A percentile compares a stretch with the other conserved stretches of the same genome.
phyloP scores from a whole-genome alignment of 2,113 vertebrate genomes.

The Protomyctophum bolini region DNA sequence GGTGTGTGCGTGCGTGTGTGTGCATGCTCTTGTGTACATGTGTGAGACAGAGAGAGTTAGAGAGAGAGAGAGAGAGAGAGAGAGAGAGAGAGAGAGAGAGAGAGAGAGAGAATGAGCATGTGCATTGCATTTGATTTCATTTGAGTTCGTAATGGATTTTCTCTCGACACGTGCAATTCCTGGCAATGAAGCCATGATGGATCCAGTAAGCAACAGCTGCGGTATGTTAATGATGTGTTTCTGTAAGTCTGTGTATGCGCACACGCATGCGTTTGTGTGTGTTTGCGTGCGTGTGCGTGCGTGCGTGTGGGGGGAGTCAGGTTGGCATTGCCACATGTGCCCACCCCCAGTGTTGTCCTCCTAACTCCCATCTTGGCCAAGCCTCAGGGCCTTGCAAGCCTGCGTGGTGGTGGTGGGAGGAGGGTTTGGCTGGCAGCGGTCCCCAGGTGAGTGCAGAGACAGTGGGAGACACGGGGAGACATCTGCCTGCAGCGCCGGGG shows the following conservation, averaged over 20 bases:
- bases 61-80: not conserved
- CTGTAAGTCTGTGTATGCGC: slow-evolving; percentile 15
- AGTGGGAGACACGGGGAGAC: slow-evolving; percentile 48
- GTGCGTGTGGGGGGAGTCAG: slow-evolving; percentile 10
- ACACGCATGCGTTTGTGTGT: not conserved
- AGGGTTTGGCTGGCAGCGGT: slow-evolving; percentile 40
- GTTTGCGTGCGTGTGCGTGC: not conserved
- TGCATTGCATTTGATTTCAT: not conserved
- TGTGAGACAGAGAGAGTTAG: not conserved
- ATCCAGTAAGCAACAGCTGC: slow-evolving; percentile 21
- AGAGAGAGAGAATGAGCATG: not conserved
- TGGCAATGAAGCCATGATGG: slow-evolving; percentile 24
- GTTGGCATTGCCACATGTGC: slow-evolving; percentile 22
- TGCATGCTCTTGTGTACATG: not conserved
- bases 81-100: slow-evolving; percentile 3
- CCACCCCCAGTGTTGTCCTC: slow-evolving; percentile 8
- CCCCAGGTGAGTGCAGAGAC: slow-evolving; percentile 57
- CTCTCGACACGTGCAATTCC: slow-evolving; percentile 17
- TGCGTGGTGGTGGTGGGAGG: slow-evolving; percentile 31
- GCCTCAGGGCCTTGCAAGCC: slow-evolving; percentile 35
- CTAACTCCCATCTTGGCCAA: slow-evolving; percentile 49
- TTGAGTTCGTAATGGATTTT: slow-evolving; percentile 31
- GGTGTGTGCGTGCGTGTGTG: slow-evolving; percentile 3
- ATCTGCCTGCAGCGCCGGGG: slow-evolving; percentile 64
- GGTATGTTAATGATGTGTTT: slow-evolving; percentile 25